Percentiles rank a stretch among this genome's conserved stretches.
Conservation (phyloP, 2,113 vertebrate species). For the Corydoras sp. region DNA sequence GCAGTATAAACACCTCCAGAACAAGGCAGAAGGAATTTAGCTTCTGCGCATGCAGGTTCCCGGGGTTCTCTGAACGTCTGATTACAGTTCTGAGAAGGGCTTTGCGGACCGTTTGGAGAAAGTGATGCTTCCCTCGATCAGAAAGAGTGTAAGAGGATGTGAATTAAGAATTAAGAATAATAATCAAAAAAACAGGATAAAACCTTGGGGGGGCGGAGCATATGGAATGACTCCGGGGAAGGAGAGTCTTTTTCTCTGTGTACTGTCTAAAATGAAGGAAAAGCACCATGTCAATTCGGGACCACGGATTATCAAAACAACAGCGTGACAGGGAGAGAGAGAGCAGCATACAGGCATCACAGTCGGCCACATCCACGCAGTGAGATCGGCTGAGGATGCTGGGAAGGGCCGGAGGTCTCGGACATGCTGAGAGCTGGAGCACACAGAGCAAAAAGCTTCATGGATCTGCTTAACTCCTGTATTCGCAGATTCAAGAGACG, state of each 20-base stretch:
- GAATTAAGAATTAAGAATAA: slow-evolving; percentile 51
- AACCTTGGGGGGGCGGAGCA: slow-evolving; percentile 99
- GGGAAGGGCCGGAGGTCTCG: slow-evolving; percentile 47
- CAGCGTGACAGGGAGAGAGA: slow-evolving; percentile 39
- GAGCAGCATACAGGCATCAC: slow-evolving; percentile 40
- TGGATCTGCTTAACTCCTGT: neutral
- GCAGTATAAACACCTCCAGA: neutral
- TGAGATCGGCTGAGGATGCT: slow-evolving; percentile 55
- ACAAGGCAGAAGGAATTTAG: no score
- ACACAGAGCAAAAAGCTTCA: slow-evolving; percentile 20
- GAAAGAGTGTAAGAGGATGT: neutral
- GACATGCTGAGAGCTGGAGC: slow-evolving; percentile 68
- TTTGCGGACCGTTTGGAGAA: slow-evolving; percentile 10
- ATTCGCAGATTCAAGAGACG: neutral
- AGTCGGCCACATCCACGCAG: slow-evolving; percentile 39
- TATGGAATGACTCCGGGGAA: slow-evolving; percentile 99
- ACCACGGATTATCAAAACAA: slow-evolving; percentile 46
- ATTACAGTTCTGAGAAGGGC: neutral
- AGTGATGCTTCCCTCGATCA: slow-evolving; percentile 4
- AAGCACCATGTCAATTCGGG: slow-evolving; percentile 83
- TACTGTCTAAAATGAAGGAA: slow-evolving; percentile 98
- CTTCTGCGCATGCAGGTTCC: no score
- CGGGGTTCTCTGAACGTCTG: no score
- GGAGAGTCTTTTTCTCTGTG: slow-evolving; percentile 99
- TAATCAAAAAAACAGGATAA: slow-evolving; percentile 68